Base-by-base conservation (phyloP, 2,888 invertebrate genomes). In the Euplexia lucipara region DNA sequence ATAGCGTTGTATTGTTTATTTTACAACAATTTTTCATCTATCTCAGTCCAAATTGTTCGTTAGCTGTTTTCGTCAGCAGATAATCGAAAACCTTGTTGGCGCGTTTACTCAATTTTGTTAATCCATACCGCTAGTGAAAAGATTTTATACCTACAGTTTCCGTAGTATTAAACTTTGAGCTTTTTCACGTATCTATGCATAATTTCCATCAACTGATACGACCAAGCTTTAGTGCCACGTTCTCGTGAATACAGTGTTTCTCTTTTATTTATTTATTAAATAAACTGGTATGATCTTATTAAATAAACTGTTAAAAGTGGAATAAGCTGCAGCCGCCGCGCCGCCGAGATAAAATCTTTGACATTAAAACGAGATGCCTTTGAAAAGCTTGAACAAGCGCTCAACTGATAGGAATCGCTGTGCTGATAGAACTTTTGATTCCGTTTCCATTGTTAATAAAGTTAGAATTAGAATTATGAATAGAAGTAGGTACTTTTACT, bases 361-460 rank as follows among this genome's bases (percentile, higher is more conserved):
- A 84, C 82, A 81, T 83, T 82, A 82, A 84, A 83, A 82, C 82
- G 74, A 83, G 70, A 69, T 75, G 53, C 65, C 76, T 80, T 83
- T 86, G 82, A 86, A 88, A 77, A 82, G 84, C 78, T 79, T 64
- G 77, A 79, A 82, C 78, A 82, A 86, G 62, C 80, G 75, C 73
- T 69, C 70, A 71, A 68, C 81, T 83, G 88, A 90, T 90, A 86
- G 82, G 62, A 83, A 89, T 89, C 86, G 70, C 74, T 61, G 73
- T 66, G 60, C 73, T 79, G 85, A 85, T 85, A 54, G 78, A 84
- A 86, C 83, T 84, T 88, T 84, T 82, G 79, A 87, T 86, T 86
- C 75, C 66, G 79, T 85, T 75, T 85, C 81, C 82, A 81, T 85
- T 84, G 79, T 79, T 59, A 62, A 57, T 65, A 48, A 60, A 22